Evolutionary conservation across 2,113 vertebrate species (phyloP).

Genomic region (Lycaon pictus): DNA sequence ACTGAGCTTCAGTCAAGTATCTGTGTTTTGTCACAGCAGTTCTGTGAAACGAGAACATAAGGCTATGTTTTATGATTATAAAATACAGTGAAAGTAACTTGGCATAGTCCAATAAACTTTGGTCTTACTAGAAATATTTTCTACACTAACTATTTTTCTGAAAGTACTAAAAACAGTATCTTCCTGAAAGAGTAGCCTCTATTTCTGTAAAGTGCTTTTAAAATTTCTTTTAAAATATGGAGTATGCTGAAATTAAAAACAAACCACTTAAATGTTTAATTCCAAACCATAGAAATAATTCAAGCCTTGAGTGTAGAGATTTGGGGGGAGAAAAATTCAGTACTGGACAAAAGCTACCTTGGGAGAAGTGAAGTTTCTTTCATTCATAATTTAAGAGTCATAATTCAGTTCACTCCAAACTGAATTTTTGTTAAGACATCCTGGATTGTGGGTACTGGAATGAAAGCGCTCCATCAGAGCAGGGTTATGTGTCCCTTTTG

Average conservation of each 20-base stretch:
- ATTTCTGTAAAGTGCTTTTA: not conserved
- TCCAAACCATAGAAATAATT: conserved; percentile 37
- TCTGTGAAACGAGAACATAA: not conserved
- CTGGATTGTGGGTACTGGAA: not conserved
- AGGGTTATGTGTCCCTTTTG: not conserved
- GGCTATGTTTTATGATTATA: not conserved
- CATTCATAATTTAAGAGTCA: not conserved
- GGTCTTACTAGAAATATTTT: not conserved
- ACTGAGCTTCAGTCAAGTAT: not conserved
- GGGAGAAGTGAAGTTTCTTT: not conserved
- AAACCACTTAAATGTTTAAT: conserved; percentile 17
- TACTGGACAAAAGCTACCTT: not conserved
- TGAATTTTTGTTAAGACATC: not conserved
- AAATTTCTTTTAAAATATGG: not conserved
- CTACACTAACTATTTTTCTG: not conserved
- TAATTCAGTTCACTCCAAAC: not conserved
- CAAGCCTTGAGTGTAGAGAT: not conserved
- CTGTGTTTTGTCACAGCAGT: not conserved
- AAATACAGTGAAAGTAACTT: conserved; percentile 17
- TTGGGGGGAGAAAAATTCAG: not conserved
- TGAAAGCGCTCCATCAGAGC: not conserved
- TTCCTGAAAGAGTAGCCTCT: not conserved
- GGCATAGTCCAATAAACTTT: not conserved
- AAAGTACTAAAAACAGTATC: not conserved
- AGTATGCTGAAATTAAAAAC: not conserved